These are phyloP conservation scores for Sussaba pulchella DNA, from an alignment of 2,888 invertebrate species.

Conservation along the genomic window DNA sequence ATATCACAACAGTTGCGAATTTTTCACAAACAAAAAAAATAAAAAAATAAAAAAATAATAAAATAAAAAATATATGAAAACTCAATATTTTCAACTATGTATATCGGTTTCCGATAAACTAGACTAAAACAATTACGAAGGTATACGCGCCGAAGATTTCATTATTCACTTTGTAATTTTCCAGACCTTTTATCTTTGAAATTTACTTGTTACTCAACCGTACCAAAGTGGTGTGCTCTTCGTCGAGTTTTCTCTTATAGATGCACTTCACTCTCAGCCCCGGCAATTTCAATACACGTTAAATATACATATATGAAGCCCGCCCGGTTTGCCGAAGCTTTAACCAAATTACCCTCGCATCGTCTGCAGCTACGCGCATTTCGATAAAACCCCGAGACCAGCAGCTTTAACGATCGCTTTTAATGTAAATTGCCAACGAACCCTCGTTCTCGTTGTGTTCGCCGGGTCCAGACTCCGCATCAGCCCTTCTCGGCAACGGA, in stretches of 20 bases:
- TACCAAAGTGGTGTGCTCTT: slow-evolving; percentile 3
- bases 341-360: slow-evolving; percentile 51
- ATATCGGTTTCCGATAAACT: not conserved
- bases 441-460: slow-evolving; percentile 24
- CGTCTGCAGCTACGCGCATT: slow-evolving; percentile 40
- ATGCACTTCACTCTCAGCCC: slow-evolving; percentile 26
- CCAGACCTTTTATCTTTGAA: slow-evolving; percentile 19
- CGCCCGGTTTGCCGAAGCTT: slow-evolving; percentile 25
- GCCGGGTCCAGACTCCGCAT: slow-evolving; percentile 22
- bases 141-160: not conserved
- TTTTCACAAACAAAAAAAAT: no score
- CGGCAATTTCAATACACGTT: slow-evolving; percentile 9
- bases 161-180: slow-evolving; percentile 28
- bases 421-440: slow-evolving; percentile 65
- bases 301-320: slow-evolving; percentile 3
- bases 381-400: slow-evolving; percentile 53
- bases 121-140: not conserved
- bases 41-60: no score
- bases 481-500: slow-evolving; percentile 47
- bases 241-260: slow-evolving; percentile 17
- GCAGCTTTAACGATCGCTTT: slow-evolving; percentile 65
- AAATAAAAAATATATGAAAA: no score
- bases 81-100: no score
- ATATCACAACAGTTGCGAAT: no score
- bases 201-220: slow-evolving; percentile 30